Conservation (phyloP, 2,888 invertebrate species). For the Nineta flava region DNA sequence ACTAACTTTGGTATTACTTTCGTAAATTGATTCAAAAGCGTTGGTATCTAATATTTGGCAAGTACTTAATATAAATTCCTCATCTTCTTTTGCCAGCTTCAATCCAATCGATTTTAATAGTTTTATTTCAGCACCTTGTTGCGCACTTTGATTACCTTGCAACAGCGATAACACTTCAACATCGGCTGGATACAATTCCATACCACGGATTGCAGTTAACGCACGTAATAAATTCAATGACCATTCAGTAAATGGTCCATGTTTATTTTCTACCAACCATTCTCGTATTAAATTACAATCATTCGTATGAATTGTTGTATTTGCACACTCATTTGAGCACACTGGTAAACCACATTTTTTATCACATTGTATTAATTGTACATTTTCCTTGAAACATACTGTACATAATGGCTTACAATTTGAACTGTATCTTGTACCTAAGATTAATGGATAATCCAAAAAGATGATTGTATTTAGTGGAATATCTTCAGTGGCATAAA, state of each 20-base stretch:
- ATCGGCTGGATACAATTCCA: constrained; percentile 29
- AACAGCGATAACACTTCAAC: constrained; percentile 34
- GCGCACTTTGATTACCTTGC: constrained; percentile 34
- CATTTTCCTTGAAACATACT: constrained; percentile 39
- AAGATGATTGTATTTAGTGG: constrained; percentile 51
- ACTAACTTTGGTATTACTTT: constrained; percentile 29
- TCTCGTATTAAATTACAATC: constrained; percentile 43
- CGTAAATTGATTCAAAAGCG: constrained; percentile 41
- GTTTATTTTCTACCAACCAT: constrained; percentile 28
- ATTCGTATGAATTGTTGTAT: constrained; percentile 33
- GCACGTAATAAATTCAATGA: constrained; percentile 25
- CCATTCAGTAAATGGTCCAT: constrained; percentile 21
- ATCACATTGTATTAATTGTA: constrained; percentile 31
- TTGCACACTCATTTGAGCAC: constrained; percentile 48
- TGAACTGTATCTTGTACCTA: constrained; percentile 46
- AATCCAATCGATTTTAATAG: constrained; percentile 30
- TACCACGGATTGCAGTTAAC: constrained; percentile 29
- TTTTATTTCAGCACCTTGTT: constrained; percentile 40
- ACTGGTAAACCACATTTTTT: constrained; percentile 51
- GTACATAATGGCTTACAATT: constrained; percentile 40
- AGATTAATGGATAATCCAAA: constrained; percentile 49
- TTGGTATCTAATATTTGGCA: constrained; percentile 49
- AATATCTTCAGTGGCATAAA: constrained; percentile 52
- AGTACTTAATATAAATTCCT: constrained; percentile 37
- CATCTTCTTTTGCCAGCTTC: constrained; percentile 37